Conservation (phyloP, 92 coral and sea anemone species). For the Parazoanthus swiftii region DNA sequence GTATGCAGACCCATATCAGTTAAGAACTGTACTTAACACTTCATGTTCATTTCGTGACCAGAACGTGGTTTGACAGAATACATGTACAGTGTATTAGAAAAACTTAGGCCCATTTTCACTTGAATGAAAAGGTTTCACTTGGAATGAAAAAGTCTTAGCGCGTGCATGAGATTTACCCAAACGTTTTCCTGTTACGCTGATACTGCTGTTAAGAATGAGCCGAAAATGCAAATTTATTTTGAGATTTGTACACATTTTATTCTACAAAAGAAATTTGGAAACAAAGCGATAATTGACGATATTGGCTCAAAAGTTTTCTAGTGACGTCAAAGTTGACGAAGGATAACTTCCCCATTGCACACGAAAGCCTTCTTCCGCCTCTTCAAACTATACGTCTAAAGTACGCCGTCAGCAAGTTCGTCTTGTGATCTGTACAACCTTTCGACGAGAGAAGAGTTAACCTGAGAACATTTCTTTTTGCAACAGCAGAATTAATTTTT, state of each 20-base stretch:
- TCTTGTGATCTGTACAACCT: neutral
- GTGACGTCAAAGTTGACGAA: slow-evolving; percentile 6
- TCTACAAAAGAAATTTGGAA: neutral
- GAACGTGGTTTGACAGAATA: neutral
- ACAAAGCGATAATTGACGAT: neutral
- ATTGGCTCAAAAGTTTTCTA: neutral
- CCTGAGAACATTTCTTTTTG: neutral
- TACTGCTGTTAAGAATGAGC: neutral
- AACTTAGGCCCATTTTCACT: neutral
- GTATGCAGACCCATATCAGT: neutral
- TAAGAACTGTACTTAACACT: neutral
- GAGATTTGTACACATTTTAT: neutral
- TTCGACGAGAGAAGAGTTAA: neutral
- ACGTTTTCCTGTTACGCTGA: neutral
- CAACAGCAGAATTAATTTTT: neutral
- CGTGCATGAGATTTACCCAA: neutral
- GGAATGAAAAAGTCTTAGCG: neutral
- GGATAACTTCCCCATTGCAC: neutral
- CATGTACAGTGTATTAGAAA: no score
- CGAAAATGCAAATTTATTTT: neutral
- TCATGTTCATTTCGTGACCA: neutral
- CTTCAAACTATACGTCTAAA: neutral
- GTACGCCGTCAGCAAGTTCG: neutral
- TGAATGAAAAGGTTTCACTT: neutral
- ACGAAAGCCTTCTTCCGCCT: neutral